A percentile compares a stretch with the other conserved stretches of the same genome.
phyloP scores from a whole-genome alignment of 2,113 vertebrate species.

The Peromyscus californicus region DNA sequence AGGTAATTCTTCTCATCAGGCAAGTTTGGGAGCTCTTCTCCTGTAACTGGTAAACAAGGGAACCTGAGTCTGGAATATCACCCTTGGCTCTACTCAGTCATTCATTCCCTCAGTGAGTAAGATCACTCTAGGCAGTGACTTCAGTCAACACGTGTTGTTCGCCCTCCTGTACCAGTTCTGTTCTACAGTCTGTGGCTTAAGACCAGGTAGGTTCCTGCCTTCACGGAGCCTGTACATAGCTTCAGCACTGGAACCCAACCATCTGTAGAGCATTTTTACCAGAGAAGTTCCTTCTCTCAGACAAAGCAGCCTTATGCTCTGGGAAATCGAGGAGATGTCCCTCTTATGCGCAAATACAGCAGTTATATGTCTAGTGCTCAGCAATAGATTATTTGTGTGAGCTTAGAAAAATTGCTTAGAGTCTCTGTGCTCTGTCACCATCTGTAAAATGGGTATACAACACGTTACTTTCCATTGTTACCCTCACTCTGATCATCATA shows the following conservation, averaged over 20 bases:
- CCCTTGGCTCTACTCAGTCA: not conserved
- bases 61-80: not conserved
- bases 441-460: conserved; percentile 30
- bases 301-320: not conserved
- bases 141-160: not conserved
- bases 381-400: conserved; percentile 25
- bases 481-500: not conserved
- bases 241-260: not conserved
- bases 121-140: not conserved
- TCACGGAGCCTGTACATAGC: not conserved
- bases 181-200: not conserved
- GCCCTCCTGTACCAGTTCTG: too few relatives aligned
- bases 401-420: not conserved
- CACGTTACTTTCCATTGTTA: not conserved
- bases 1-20: not conserved
- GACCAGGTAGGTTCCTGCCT: not conserved
- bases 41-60: not conserved
- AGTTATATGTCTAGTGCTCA: not conserved
- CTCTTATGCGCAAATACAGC: not conserved
- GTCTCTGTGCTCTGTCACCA: not conserved
- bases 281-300: not conserved
- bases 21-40: not conserved
- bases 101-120: not conserved
- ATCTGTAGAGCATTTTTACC: not conserved
- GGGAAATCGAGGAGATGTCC: not conserved